Conservation (phyloP, 2,888 invertebrate species). For the Ophonus ardosiacus region DNA sequence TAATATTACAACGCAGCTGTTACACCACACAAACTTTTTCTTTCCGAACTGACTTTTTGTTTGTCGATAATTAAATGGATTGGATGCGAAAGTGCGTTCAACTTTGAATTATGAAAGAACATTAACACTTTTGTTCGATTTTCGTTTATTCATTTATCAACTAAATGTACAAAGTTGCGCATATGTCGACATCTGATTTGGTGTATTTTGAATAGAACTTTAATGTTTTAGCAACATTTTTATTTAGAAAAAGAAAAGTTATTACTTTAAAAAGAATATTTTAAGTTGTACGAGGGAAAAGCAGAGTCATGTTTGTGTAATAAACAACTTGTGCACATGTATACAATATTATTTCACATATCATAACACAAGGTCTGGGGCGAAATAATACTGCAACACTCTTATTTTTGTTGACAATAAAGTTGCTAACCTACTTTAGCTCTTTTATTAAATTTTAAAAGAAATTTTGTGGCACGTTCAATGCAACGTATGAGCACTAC, state of each 20-base stretch:
- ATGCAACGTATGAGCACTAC: neutral
- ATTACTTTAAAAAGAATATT: neutral
- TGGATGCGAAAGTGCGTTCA: neutral
- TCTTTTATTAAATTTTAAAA: slow-evolving; percentile 50
- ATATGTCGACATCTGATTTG: no score
- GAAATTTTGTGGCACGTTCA: neutral
- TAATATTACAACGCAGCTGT: slow-evolving; percentile 32
- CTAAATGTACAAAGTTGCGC: neutral
- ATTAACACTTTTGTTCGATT: neutral
- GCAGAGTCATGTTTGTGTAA: slow-evolving; percentile 9
- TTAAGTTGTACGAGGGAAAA: neutral
- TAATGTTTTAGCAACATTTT: no score
- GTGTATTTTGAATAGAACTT: no score
- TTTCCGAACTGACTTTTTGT: slow-evolving; percentile 15
- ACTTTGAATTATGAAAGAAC: neutral
- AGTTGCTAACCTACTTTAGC: slow-evolving; percentile 33
- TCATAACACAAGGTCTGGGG: neutral
- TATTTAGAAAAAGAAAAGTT: neutral
- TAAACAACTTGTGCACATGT: slow-evolving; percentile 13
- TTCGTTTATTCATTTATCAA: neutral
- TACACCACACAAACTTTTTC: slow-evolving; percentile 16
- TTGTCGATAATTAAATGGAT: slow-evolving; percentile 5
- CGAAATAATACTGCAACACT: neutral
- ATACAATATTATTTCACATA: slow-evolving; percentile 6
- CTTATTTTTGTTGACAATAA: slow-evolving; percentile 4